Conservation (phyloP, 2,113 vertebrate genomes). For the Anas platyrhynchos region DNA sequence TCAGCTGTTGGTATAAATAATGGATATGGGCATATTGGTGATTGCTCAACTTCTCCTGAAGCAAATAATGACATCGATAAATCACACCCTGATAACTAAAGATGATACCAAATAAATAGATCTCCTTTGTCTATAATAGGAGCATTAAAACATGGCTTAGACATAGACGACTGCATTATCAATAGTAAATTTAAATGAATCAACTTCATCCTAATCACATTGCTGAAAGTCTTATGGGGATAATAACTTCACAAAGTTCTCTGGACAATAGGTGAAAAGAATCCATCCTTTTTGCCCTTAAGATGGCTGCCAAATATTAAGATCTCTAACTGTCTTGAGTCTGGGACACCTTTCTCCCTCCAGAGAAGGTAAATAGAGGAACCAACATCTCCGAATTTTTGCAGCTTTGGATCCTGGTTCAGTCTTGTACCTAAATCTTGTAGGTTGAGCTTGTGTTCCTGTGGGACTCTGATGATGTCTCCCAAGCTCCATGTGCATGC, state of each 20-base stretch:
- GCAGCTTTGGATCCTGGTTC: neutral
- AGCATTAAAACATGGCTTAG: neutral
- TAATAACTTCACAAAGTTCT: neutral
- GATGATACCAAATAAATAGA: neutral
- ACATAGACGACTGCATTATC: neutral
- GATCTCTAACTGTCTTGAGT: neutral
- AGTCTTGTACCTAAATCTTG: neutral
- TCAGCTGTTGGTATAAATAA: neutral
- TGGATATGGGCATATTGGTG: neutral
- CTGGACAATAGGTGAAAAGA: neutral
- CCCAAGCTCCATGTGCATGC: accelerated
- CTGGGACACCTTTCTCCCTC: neutral
- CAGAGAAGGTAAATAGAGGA: neutral
- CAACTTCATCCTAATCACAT: neutral
- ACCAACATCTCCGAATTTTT: neutral
- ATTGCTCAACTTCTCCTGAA: neutral
- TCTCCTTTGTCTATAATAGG: neutral
- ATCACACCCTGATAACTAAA: neutral
- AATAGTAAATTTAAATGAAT: neutral
- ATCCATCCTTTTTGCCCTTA: neutral
- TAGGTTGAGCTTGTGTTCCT: neutral
- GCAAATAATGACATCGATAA: neutral
- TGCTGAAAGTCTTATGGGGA: neutral
- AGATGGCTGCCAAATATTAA: neutral
- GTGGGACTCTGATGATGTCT: neutral